Evolutionary conservation across 2,113 vertebrate genomes (phyloP), one percentile per base, ranked within the genome.

Genomic region (Echinops telfairi): DNA sequence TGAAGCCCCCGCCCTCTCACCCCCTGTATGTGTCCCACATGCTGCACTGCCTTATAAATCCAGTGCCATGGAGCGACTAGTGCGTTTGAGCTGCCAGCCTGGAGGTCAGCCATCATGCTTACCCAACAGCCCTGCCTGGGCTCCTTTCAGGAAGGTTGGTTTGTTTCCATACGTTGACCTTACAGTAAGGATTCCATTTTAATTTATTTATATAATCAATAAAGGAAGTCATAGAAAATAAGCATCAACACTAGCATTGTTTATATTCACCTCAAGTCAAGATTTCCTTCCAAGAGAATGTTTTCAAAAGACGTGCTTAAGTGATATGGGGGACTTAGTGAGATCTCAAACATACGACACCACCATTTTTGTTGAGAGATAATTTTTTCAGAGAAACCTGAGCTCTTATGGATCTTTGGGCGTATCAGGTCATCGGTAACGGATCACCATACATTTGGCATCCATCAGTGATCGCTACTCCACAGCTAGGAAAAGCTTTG

Each of bases 371-470:
- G 11, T 85, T 15, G 4, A 14, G 5, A 16, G 4, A 14, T 3
- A 16, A 9, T 31, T 58, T n/a, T n/a, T 57, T 22, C 9, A 5
- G 29, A 25, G 33, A 90, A n/a, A 88, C 27, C 2, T 38, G 81
- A 36, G 3, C 2, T 38, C 11, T 53, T 10, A 14, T 53, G 47
- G 47, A 53, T 53, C 47, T 36, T 79, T 88, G 53, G 53, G 27
- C 12, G 36, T 16, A 22, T 3, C n/a, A 43, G 9, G 29, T 16
- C 36, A 25, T 47, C 11, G 36, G 31, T 64, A 76, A 57, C 15
- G 58, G 16, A 70, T 64, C 57, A 33, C 2, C 47, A 9, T 11
- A 15, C 1, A 0, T 1, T 83, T 47, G 76, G 0, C 20, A 33
- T 62, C 5, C 9, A 47, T 31, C 57, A n/a, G 43, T 36, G 27